Conservation (phyloP, 2,113 vertebrate species). For the Synchiropus splendidus region DNA sequence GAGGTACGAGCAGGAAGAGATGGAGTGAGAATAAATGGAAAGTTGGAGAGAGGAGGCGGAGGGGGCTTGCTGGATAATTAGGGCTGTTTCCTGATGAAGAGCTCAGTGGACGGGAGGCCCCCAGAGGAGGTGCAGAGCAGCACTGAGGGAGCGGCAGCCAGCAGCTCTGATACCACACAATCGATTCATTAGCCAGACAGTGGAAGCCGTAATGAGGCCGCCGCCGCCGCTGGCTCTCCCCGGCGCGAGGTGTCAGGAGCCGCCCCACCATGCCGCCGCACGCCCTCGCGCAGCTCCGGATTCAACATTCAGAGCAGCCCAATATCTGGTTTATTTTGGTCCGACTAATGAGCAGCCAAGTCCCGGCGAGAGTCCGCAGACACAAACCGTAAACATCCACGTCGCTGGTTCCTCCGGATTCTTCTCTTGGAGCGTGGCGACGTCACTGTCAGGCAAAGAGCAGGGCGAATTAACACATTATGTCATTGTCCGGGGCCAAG, state of each 20-base stretch:
- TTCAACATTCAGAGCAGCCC: slow-evolving; percentile 58
- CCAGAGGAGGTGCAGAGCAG: slow-evolving; percentile 48
- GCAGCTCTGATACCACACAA: slow-evolving; percentile 66
- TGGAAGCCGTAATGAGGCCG: slow-evolving; percentile 60
- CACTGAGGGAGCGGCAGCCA: slow-evolving; percentile 55
- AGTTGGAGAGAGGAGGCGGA: slow-evolving; percentile 20
- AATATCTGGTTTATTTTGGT: slow-evolving; percentile 62
- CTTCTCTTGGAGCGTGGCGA: slow-evolving; percentile 45
- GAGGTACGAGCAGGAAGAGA: slow-evolving; percentile 20
- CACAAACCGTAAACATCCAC: slow-evolving; percentile 49
- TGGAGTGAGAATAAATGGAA: slow-evolving; percentile 23
- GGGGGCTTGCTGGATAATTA: slow-evolving; percentile 56
- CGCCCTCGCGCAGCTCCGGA: slow-evolving; percentile 24
- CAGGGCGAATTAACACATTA: slow-evolving; percentile 26
- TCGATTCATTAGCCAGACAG: slow-evolving; percentile 69
- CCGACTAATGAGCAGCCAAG: slow-evolving; percentile 60
- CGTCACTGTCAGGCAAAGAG: slow-evolving; percentile 25
- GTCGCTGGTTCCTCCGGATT: slow-evolving; percentile 42
- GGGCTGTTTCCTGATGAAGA: slow-evolving; percentile 67
- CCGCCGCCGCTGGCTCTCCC: slow-evolving; percentile 38
- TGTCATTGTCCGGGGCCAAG: slow-evolving; percentile 14
- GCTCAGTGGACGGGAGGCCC: slow-evolving; percentile 60
- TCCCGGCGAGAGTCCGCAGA: slow-evolving; percentile 43
- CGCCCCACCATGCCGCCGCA: slow-evolving; percentile 10
- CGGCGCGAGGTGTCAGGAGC: slow-evolving; percentile 49